Evolutionary conservation across 2,113 vertebrate genomes (phyloP), one percentile per base, ranked within the genome.

Genomic region (Chinchilla lanigera): DNA sequence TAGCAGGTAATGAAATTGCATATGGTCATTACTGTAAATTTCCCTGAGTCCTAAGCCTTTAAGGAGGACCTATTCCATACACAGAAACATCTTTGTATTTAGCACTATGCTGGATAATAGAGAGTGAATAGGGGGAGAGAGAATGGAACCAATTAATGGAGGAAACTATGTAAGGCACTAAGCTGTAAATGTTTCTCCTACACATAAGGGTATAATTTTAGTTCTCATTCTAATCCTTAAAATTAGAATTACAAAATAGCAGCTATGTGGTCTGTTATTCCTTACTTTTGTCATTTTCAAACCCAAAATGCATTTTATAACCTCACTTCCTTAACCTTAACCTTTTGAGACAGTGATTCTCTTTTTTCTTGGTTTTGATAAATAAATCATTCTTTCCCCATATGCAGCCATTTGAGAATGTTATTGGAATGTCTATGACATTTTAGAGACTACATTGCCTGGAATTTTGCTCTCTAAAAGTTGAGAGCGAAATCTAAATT

Each of bases 401-500:
- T 61, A 77, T 87, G 67, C 7, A 75, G 63, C 52, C 30, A 56
- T 81, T 93, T 93, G 61, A 88, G 38, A 87, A 71, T 7, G 9
- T 86, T 94, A 56, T 26, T 92, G 16, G 44, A 78, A 75, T 75
- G 17, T 5, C 58, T 84, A 24, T 84, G 47, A 69, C 35, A 93
- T 93, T 96, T 97, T 95, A 85, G 58, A 89, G 90, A 95, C 60
- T 54, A 56, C 9, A 7, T 80, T 82, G 35, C 81, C 87, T 86
- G 93, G 87, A 92, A 94, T 86, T 91, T 89, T 67, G 28, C 63
- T 80, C 92, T 86, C 81, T 96, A 82, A 90, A 92, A 89, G 24
- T 96, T 95, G 81, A 10, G 58, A 84, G 56, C 90, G 28, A 81
- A 91, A 89, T 75, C 41, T 84, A 73, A 52, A 85, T 87, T 92